Conservation (phyloP, 2,888 invertebrate genomes). For the Rhorus exstirpatorius region DNA sequence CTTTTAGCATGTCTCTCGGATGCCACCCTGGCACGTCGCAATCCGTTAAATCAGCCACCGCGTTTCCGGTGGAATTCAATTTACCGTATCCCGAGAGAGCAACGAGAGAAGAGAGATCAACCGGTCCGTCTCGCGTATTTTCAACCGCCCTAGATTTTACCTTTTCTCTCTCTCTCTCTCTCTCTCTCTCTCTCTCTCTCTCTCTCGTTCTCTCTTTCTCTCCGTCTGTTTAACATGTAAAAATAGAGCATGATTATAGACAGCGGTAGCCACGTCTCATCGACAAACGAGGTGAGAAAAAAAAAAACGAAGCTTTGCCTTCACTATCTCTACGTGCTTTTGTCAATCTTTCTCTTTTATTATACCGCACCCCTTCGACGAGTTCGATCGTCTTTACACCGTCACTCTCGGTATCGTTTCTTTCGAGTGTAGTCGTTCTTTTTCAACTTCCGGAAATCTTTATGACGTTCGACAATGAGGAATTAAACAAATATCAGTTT, state of each 20-base stretch:
- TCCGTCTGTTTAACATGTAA: not conserved
- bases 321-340: slow-evolving; percentile 9
- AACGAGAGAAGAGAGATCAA: slow-evolving; percentile 40
- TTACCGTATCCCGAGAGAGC: slow-evolving; percentile 72
- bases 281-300: slow-evolving; percentile 39
- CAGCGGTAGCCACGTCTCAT: slow-evolving; percentile 25
- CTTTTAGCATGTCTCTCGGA: slow-evolving; percentile 49
- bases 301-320: slow-evolving; percentile 7
- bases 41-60: slow-evolving; percentile 78
- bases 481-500: too few relatives aligned
- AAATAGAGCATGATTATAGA: slow-evolving; percentile 3
- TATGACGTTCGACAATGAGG: not conserved
- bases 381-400: not conserved
- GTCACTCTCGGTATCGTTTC: not conserved
- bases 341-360: not conserved
- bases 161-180: not conserved
- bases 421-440: not conserved
- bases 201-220: too few relatives aligned
- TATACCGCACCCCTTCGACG: not conserved
- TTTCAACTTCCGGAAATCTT: not conserved
- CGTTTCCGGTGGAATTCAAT: slow-evolving; percentile 79
- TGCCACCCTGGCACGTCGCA: slow-evolving; percentile 68
- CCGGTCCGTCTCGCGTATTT: slow-evolving; percentile 50
- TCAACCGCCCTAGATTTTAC: slow-evolving; percentile 39
- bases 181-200: slow-evolving; percentile 15